Conservation (phyloP, 2,113 vertebrate species). For the Aramus guarauna region DNA sequence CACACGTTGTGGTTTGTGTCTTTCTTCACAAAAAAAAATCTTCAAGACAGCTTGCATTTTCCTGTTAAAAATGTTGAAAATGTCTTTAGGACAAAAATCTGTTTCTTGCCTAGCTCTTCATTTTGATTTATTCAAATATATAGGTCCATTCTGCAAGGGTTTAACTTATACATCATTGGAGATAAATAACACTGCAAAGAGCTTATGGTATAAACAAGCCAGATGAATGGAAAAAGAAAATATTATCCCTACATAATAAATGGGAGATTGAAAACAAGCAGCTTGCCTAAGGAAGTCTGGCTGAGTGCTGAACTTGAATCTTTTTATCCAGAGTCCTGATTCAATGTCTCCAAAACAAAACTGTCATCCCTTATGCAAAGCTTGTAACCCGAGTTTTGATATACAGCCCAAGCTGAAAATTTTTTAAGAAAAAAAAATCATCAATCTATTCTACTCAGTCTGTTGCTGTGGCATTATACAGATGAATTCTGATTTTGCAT, state of each 20-base stretch:
- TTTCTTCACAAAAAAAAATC: neutral
- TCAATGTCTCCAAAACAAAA: neutral
- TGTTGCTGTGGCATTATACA: neutral
- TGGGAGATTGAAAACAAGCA: neutral
- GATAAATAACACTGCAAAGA: slow-evolving; percentile 42
- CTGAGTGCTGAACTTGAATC: neutral
- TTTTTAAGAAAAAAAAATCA: neutral
- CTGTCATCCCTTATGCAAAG: neutral
- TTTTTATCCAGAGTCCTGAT: neutral
- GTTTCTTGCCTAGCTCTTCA: neutral
- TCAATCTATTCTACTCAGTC: neutral
- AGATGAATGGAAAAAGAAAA: slow-evolving; percentile 52
- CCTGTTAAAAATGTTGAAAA: slow-evolving; percentile 21
- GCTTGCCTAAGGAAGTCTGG: neutral
- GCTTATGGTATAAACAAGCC: slow-evolving; percentile 27
- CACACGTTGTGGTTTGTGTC: neutral
- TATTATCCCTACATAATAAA: slow-evolving; percentile 6
- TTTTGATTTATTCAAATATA: slow-evolving; percentile 53
- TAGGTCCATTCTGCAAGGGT: neutral
- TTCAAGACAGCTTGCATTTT: neutral
- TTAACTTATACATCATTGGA: slow-evolving; percentile 15
- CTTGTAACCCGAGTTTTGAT: neutral
- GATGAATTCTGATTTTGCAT: neutral
- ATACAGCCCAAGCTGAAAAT: neutral
- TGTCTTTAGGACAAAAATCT: slow-evolving; percentile 21